phyloP scores from a whole-genome alignment of 92 coral and sea anemone genomes.

The Micromussa lordhowensis region DNA sequence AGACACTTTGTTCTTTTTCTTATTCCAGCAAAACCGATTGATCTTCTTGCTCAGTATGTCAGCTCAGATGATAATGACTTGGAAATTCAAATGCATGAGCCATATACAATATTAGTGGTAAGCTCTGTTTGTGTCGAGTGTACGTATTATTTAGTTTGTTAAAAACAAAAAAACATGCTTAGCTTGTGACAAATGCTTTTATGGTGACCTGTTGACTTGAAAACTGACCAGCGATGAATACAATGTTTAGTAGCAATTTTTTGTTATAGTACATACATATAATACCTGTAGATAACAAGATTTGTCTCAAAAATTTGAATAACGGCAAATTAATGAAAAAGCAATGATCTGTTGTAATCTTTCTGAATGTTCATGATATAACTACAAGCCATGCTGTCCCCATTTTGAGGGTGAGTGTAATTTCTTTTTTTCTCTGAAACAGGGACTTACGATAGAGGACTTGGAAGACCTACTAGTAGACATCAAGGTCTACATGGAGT shows the following conservation, averaged over 20 bases:
- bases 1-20: background rate
- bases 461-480: conserved; percentile 92
- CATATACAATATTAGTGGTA: conserved; percentile 93
- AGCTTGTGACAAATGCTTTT: background rate
- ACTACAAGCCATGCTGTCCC: background rate
- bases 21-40: conserved; percentile 90
- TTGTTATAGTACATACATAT: no score
- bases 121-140: conserved; percentile 3
- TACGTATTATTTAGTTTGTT: no score
- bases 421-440: background rate
- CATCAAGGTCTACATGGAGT: conserved; percentile 93
- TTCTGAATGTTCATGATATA: no score
- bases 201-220: background rate
- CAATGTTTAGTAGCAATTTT: no score
- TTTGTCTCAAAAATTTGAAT: no score
- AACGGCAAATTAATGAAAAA: no score
- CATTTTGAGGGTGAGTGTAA: background rate
- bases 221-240: background rate
- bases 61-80: conserved; percentile 85
- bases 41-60: conserved; percentile 92
- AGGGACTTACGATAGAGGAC: conserved; percentile 89
- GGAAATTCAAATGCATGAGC: conserved; percentile 98
- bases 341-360: no score
- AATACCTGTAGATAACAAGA: no score
- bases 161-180: background rate